Evolutionary conservation across 2,113 vertebrate species (phyloP), one percentile per base, ranked within the genome.

Genomic region (Amazona guildingii): DNA sequence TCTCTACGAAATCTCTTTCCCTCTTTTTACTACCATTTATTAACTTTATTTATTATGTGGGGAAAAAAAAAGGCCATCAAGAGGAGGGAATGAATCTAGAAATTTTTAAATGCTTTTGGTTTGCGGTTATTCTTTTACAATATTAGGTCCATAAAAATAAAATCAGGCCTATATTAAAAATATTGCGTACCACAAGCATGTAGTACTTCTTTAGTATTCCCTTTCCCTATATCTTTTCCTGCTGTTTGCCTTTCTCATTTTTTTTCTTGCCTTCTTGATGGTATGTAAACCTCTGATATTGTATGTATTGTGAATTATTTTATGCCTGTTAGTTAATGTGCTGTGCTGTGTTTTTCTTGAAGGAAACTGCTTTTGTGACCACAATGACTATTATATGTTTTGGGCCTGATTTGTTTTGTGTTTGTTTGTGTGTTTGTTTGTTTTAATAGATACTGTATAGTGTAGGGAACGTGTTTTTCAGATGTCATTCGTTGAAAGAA

Each of bases 301-400:
- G 59, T 97, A 88, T 75, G 93, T 94, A 90, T 37, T 86, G 82
- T 97, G 92, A 90, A 90, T 95, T 96, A 94, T 91, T 97, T 95
- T 94, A 94, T 81, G 85, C 92, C 35, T 96, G 95, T 96, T 82
- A 91, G 15, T 95, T 97, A 93, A 86, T 92, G 95, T 97, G 84
- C 82, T 95, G 90, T 96, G 84, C 77, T 96, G 76, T 96, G 93
- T 95, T 96, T 93, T 68, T 92, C 72, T 96, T 59, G 52, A 96
- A 86, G 41, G 48, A 91, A 83, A 92, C 14, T 1, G 44, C 85
- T 93, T 96, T 77, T 84, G 89, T 94, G 90, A 77, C 57, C 76
- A 96, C 59, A 96, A 88, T 79, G 92, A 90, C 89, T 92, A 88
- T 83, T 95, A 54, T 6, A 27, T 95, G 86, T 94, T 93, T 86